These are phyloP conservation scores for Pachyramphus minor DNA, from an alignment of 2,113 vertebrate species.

Conservation along the genomic window DNA sequence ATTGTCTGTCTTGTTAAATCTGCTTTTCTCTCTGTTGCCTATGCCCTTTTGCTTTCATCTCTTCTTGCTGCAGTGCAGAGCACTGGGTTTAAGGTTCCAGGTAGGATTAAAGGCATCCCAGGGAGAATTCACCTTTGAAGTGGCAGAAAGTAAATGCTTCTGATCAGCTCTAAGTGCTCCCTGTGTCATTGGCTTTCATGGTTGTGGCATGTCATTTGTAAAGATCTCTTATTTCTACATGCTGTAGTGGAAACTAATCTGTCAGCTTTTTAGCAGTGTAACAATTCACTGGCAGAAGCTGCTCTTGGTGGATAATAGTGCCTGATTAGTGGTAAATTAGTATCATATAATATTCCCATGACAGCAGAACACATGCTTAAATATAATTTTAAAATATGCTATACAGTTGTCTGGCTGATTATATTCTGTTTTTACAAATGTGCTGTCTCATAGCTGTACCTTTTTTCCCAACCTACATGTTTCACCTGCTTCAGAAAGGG, in stretches of 20 bases:
- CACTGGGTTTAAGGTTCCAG: slow-evolving; percentile 50
- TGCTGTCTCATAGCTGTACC: not conserved
- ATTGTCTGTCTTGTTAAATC: slow-evolving; percentile 17
- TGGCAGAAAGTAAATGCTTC: slow-evolving; percentile 48
- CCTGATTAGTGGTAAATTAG: slow-evolving; percentile 25
- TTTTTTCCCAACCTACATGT: not conserved
- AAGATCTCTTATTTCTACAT: slow-evolving; percentile 26
- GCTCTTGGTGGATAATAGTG: slow-evolving; percentile 8
- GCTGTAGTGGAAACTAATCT: slow-evolving; percentile 25
- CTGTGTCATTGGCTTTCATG: slow-evolving; percentile 47
- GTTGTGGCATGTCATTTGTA: slow-evolving; percentile 24
- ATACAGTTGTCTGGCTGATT: not conserved
- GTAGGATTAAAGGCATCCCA: slow-evolving; percentile 67
- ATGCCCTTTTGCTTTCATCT: slow-evolving; percentile 46
- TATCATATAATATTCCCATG: not conserved
- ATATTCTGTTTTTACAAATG: not conserved
- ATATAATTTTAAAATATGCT: not conserved
- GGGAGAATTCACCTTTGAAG: slow-evolving; percentile 65
- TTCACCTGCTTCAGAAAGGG: not conserved
- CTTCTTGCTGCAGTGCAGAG: slow-evolving; percentile 16
- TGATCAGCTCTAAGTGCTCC: slow-evolving; percentile 42
- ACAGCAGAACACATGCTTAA: not conserved
- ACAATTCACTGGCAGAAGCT: not conserved
- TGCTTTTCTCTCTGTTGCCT: slow-evolving; percentile 7
- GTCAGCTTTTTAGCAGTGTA: slow-evolving; percentile 25